Conservation (phyloP, 1,140 invertebrate genomes). For the Bombus cullumanus region DNA sequence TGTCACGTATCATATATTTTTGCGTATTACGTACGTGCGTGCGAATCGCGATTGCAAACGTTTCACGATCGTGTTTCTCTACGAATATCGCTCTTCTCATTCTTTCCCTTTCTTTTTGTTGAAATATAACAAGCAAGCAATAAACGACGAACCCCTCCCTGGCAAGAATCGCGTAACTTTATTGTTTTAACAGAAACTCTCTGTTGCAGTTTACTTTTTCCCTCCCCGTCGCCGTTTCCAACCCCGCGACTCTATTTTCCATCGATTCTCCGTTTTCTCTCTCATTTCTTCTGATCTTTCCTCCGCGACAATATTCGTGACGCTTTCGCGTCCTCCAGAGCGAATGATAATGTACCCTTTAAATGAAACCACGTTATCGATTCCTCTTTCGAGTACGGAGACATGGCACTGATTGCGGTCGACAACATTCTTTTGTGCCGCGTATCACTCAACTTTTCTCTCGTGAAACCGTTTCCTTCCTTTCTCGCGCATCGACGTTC, state of each 20-base stretch:
- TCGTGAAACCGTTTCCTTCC: background rate
- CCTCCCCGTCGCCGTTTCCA: background rate
- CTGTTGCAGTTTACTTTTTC: constrained; percentile 2
- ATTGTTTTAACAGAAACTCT: constrained; percentile 18
- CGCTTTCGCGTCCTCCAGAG: background rate
- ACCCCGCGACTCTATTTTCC: background rate
- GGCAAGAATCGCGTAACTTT: constrained; percentile 32
- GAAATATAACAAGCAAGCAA: constrained; percentile 33
- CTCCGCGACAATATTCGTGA: background rate
- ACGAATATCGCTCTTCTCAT: too few relatives aligned
- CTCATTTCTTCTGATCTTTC: constrained; percentile 6
- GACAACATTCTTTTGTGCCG: constrained; percentile 36
- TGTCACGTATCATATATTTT: constrained; percentile 8
- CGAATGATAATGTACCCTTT: constrained; percentile 35
- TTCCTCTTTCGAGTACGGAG: background rate
- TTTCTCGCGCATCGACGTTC: background rate
- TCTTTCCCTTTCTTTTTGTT: background rate
- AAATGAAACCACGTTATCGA: constrained; percentile 47
- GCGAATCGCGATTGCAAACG: background rate
- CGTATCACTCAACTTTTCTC: constrained; percentile 17
- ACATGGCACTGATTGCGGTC: constrained; percentile 19
- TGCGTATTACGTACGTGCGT: background rate
- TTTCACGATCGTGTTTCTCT: background rate
- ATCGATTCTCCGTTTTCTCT: background rate
- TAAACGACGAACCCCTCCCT: background rate